A percentile compares a stretch with the other conserved stretches of the same genome.
These are phyloP conservation scores for Formica aserva DNA, from an alignment of 2,888 invertebrate genomes.

Conservation along the genomic window DNA sequence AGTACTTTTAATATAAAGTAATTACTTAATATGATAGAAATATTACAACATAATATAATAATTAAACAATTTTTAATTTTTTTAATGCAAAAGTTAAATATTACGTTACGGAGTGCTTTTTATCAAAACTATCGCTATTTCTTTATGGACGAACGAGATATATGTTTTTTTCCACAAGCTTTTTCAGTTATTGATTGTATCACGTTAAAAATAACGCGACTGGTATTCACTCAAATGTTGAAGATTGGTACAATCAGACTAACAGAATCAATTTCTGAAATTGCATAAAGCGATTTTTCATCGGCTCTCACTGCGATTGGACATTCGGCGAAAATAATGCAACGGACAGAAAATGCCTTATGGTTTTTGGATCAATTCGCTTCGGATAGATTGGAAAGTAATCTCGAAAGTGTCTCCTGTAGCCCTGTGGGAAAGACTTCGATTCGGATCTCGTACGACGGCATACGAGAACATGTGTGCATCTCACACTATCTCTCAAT, in stretches of 20 bases:
- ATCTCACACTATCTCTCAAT: constrained; percentile 44
- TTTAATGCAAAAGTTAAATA: background rate
- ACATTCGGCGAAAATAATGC: constrained; percentile 77
- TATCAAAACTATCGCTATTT: background rate
- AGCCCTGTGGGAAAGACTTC: constrained; percentile 78
- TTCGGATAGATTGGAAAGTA: constrained; percentile 76
- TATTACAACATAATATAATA: constrained; percentile 5
- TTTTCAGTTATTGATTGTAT: constrained; percentile 10
- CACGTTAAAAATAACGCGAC: constrained; percentile 38
- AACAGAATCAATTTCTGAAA: constrained; percentile 58
- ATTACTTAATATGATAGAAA: background rate
- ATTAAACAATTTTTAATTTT: background rate
- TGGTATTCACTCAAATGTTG: constrained; percentile 21
- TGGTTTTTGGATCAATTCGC: constrained; percentile 78
- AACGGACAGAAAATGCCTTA: constrained; percentile 76
- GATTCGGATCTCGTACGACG: constrained; percentile 67
- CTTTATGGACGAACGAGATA: background rate
- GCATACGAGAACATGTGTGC: constrained; percentile 58
- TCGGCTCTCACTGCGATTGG: constrained; percentile 69
- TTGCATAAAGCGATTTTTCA: constrained; percentile 63
- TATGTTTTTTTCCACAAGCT: background rate
- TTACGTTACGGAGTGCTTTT: background rate
- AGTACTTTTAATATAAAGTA: background rate
- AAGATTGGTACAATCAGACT: constrained; percentile 32
- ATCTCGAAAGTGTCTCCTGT: constrained; percentile 82